These are phyloP conservation scores for Amazona ochrocephala DNA, from an alignment of 2,797 vertebrate genomes.

Conservation along the genomic window DNA sequence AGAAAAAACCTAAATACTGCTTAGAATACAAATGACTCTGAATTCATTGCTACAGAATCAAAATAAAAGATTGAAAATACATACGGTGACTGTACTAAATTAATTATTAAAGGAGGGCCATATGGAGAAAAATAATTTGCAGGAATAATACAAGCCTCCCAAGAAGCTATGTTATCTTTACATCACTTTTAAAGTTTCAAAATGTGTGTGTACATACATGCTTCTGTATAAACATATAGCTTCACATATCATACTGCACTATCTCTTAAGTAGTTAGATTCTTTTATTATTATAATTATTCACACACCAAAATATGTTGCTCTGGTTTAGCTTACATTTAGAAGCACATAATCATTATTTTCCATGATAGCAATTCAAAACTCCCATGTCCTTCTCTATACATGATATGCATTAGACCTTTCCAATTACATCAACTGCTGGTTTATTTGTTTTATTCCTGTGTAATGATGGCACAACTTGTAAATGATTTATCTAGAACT, in stretches of 20 bases:
- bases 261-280: not conserved
- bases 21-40: not conserved
- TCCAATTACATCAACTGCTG: not conserved
- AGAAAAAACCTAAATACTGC: not conserved
- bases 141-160: not conserved
- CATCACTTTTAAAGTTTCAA: not conserved
- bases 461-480: not conserved
- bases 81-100: not conserved
- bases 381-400: not conserved
- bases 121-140: not conserved
- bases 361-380: not conserved
- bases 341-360: not conserved
- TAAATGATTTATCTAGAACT: not conserved
- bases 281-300: not conserved
- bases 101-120: not conserved
- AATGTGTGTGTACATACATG: not conserved
- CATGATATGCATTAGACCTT: not conserved
- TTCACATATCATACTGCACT: not conserved
- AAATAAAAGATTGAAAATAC: not conserved
- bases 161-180: not conserved
- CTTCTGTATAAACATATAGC: not conserved
- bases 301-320: not conserved
- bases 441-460: constrained; percentile 15
- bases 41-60: not conserved
- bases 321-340: not conserved